Percentiles rank a stretch among this genome's conserved stretches.
These are phyloP conservation scores for Amphibalanus amphitrite DNA, from an alignment of 1,140 invertebrate species.

Conservation along the genomic window DNA sequence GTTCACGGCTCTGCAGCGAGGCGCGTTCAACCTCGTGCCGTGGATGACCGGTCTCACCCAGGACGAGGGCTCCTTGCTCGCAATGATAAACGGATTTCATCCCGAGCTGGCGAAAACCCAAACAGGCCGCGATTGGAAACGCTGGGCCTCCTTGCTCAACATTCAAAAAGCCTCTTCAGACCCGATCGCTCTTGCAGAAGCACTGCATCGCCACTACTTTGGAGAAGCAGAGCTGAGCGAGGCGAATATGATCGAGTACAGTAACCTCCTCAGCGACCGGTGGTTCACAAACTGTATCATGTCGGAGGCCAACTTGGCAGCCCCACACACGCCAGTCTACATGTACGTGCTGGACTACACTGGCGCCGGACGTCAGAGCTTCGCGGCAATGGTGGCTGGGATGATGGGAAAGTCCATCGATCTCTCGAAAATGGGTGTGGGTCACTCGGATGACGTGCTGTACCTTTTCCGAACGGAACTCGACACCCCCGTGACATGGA, in stretches of 20 bases:
- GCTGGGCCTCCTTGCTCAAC: background rate
- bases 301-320: background rate
- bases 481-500: background rate
- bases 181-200: background rate
- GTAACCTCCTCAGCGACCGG: background rate
- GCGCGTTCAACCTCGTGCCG: slow-evolving; percentile 22
- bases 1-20: slow-evolving; percentile 22
- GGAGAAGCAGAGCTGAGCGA: background rate
- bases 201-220: slow-evolving; percentile 1
- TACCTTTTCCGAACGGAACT: background rate
- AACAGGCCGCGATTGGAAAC: background rate
- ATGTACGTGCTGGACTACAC: slow-evolving; percentile 2
- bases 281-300: slow-evolving; percentile 5
- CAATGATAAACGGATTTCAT: slow-evolving; percentile 8
- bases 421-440: background rate
- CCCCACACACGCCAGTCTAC: background rate
- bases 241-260: background rate
- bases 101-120: background rate
- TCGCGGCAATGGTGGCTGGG: background rate
- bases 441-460: background rate
- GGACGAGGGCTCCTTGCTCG: slow-evolving; percentile 20
- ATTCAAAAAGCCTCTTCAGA: background rate
- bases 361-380: background rate
- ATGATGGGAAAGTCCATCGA: background rate
- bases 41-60: slow-evolving; percentile 23